Evolutionary conservation across 2,888 invertebrate genomes (phyloP).

Genomic region (Clivina fossor): DNA sequence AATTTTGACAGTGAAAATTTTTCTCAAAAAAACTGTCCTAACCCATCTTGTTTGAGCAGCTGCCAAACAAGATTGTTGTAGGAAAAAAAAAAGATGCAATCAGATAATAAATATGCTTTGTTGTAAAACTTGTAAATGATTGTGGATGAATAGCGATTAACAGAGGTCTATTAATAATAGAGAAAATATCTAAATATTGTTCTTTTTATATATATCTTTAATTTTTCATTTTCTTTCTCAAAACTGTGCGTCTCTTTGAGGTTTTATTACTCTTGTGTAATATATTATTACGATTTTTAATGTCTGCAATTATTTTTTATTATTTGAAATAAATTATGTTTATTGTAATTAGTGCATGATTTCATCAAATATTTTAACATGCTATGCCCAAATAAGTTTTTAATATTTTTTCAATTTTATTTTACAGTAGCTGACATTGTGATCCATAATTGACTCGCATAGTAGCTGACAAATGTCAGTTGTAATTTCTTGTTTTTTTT

Average conservation of each 20-base stretch:
- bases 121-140: conserved; percentile 26
- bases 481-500: too few relatives aligned
- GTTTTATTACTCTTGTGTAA: conserved; percentile 30
- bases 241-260: conserved; percentile 24
- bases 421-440: too few relatives aligned
- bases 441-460: too few relatives aligned
- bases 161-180: conserved; percentile 11
- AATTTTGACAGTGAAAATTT: conserved; percentile 13
- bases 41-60: conserved; percentile 19
- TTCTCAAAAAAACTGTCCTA: conserved; percentile 19
- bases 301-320: conserved; percentile 35
- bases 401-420: conserved; percentile 3
- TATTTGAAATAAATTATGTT: conserved; percentile 35
- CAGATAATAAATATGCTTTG: conserved; percentile 11
- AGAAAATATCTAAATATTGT: conserved; percentile 1
- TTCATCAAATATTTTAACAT: conserved; percentile 15
- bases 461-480: too few relatives aligned
- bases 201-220: conserved; percentile 22
- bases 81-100: conserved; percentile 11
- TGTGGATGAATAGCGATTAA: conserved; percentile 18
- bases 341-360: conserved; percentile 23
- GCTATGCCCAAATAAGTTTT: conserved; percentile 3
- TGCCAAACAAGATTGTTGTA: conserved; percentile 23
- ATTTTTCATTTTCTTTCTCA: conserved; percentile 11
- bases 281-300: conserved; percentile 33